Conservation (phyloP, 1,140 invertebrate species). For the Bacillus rossius region DNA sequence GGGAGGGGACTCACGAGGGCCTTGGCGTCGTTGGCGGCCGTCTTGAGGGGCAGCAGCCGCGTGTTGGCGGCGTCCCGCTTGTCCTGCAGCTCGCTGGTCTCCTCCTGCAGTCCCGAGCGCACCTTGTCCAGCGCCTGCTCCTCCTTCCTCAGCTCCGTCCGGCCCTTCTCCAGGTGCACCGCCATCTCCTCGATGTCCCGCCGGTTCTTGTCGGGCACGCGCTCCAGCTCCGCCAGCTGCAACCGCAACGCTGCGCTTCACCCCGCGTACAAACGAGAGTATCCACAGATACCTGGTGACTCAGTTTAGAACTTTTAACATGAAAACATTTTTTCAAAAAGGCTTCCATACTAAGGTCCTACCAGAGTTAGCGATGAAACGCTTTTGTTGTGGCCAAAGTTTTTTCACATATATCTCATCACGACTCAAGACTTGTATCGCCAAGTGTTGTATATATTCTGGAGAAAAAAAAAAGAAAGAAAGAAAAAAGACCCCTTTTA, state of each 20-base stretch:
- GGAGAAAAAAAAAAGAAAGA: too few species aligned
- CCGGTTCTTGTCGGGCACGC: constrained; percentile 62
- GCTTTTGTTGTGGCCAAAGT: too few species aligned
- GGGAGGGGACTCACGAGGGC: constrained; percentile 44
- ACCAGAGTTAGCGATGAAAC: too few species aligned
- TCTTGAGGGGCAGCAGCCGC: constrained; percentile 61
- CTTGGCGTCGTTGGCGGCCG: constrained; percentile 66
- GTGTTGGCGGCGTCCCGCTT: constrained; percentile 59
- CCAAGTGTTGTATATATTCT: too few species aligned
- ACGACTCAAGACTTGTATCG: too few species aligned
- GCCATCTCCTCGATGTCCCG: constrained; percentile 67
- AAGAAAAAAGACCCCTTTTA: too few species aligned
- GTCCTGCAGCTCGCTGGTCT: constrained; percentile 44
- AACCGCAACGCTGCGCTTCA: background rate
- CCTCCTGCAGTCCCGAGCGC: constrained; percentile 45
- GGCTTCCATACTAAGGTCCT: too few species aligned
- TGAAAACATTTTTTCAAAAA: too few species aligned
- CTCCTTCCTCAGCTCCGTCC: constrained; percentile 38
- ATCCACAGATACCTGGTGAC: too few species aligned
- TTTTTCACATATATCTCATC: too few species aligned
- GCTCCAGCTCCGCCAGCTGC: constrained; percentile 44
- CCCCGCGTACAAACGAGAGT: too few species aligned
- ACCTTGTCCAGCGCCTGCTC: constrained; percentile 48
- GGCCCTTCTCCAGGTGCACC: constrained; percentile 47
- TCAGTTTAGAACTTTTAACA: too few species aligned